These are phyloP conservation scores for Horisme vitalbata DNA, from an alignment of 2,888 invertebrate species.

Conservation along the genomic window DNA sequence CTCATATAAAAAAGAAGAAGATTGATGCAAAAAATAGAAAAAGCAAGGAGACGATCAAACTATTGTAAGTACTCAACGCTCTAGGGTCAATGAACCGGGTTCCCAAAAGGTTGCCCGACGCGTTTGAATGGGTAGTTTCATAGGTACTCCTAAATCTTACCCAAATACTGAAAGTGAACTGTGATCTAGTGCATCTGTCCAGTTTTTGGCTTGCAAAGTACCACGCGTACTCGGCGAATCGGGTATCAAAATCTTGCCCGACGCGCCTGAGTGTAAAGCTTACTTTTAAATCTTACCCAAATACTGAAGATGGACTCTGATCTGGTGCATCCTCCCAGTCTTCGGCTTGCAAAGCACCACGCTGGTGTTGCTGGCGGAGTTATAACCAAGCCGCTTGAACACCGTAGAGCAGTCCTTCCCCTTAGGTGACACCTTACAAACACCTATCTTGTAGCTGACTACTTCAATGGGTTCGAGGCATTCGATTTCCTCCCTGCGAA, in stretches of 20 bases:
- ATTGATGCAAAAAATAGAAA: too few relatives aligned
- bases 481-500: slow-evolving; percentile 89
- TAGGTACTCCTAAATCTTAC: too few relatives aligned
- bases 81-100: too few relatives aligned
- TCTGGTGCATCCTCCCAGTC: slow-evolving; percentile 99
- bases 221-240: too few relatives aligned
- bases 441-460: slow-evolving; percentile 97
- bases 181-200: slow-evolving; percentile 99
- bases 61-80: too few relatives aligned
- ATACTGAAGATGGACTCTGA: slow-evolving; percentile 98
- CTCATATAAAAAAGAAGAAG: too few relatives aligned
- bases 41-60: too few relatives aligned
- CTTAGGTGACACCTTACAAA: slow-evolving; percentile 95
- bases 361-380: slow-evolving; percentile 94
- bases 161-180: slow-evolving; percentile 98
- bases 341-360: slow-evolving; percentile 97
- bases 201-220: slow-evolving; percentile 96
- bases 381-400: slow-evolving; percentile 94
- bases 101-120: too few relatives aligned
- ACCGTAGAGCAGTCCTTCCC: slow-evolving; percentile 97
- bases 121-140: too few relatives aligned
- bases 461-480: slow-evolving; percentile 96
- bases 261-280: too few relatives aligned
- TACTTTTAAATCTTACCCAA: slow-evolving; percentile 90
- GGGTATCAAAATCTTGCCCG: too few relatives aligned